Base-by-base conservation (phyloP, 2,113 vertebrate genomes). In the Climacteris rufus region DNA sequence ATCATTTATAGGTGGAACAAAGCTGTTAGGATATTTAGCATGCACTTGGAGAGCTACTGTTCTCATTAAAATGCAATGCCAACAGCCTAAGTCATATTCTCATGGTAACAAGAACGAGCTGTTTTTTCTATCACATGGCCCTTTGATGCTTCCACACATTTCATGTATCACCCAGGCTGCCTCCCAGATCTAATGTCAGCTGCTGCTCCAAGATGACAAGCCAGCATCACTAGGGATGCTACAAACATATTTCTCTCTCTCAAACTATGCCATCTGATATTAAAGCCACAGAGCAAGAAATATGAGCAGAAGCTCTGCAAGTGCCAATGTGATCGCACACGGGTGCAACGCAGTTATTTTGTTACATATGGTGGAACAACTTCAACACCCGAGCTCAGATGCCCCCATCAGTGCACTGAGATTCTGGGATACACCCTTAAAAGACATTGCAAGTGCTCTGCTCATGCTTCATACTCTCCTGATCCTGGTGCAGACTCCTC, bases 121-220 rank as follows among this genome's bases (percentile, higher is more conserved):
- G 94, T 95, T 96, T 95, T 74, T 93, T 95, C 93, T 95, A 96
- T 94, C 88, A 90, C 92, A 86, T 63, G 93, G 96, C 94, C 95
- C 93, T 97, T 92, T 86, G 90, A 96, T 89, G 92, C 94, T 92
- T 95, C 93, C 88, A 92, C 79, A 93, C 92, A 92, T 92, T 96
- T 93, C 79, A 81, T 16, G 60, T 81, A 88, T 70, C 92, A 93
- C 7, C 85, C 44, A 91, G 84, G 82, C 87, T 95, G 92, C 92
- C 88, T 94, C 88, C 44, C 93, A 94, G 88, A 96, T 94, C 92
- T 89, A 68, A 87, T 89, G 90, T 93, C 96, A 96, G 88, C 94
- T 96, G 92, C 93, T 93, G 75, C 94, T 95, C 90, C 50, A 45
- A 60, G 86, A 90, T 81, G 94, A 96, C 90, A 96, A 94, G 90